phyloP scores from a whole-genome alignment of 1,140 invertebrate genomes.

The Pachypeltis micranthus region DNA sequence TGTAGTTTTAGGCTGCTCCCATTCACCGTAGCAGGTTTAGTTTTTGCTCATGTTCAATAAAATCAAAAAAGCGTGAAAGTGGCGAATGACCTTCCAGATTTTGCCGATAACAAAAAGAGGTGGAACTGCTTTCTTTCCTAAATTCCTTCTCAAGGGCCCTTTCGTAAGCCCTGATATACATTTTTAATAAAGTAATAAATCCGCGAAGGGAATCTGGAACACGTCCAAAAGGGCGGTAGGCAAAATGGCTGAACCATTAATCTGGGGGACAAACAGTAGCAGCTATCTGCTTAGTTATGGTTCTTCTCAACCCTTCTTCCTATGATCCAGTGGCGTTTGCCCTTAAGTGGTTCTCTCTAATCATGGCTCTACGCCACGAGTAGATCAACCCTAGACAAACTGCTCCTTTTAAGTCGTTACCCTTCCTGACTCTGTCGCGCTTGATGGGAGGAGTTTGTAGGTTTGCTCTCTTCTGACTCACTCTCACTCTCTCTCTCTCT shows the following conservation, averaged over 20 bases:
- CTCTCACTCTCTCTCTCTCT: too few species aligned
- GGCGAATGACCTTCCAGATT: too few species aligned
- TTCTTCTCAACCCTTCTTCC: neutral
- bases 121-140: too few species aligned
- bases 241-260: constrained; percentile 8
- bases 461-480: too few species aligned
- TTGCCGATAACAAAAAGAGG: too few species aligned
- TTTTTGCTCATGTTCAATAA: too few species aligned
- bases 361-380: constrained; percentile 3
- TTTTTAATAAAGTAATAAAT: constrained; percentile 8
- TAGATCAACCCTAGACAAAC: constrained; percentile 8
- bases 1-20: too few species aligned
- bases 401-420: constrained; percentile 1
- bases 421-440: neutral
- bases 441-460: constrained; percentile 2
- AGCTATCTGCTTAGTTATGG: neutral
- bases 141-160: too few species aligned
- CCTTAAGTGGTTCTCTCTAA: constrained; percentile 9
- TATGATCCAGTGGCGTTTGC: constrained; percentile 6
- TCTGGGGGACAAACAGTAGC: constrained; percentile 1
- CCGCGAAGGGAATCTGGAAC: neutral
- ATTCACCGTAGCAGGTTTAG: too few species aligned
- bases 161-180: neutral
- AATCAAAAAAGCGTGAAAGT: too few species aligned
- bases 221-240: constrained; percentile 5